Conservation (phyloP, 2,113 vertebrate species). For the Pangasianodon hypophthalmus region DNA sequence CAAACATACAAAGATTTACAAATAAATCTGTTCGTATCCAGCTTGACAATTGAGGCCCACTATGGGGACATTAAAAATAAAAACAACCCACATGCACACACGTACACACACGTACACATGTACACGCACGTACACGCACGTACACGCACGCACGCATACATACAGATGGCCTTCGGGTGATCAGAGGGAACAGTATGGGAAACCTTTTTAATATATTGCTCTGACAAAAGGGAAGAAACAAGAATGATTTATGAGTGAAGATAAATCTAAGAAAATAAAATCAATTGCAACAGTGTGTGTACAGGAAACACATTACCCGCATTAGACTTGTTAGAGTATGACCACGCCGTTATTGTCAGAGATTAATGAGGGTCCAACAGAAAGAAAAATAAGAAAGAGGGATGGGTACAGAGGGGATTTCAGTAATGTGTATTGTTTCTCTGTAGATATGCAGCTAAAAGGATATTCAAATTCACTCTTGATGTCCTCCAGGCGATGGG, state of each 20-base stretch:
- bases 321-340: slow-evolving; percentile 21
- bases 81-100: background rate
- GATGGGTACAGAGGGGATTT: background rate
- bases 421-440: background rate
- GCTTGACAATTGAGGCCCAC: background rate
- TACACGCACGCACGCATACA: background rate
- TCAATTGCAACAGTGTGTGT: slow-evolving; percentile 7
- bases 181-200: background rate
- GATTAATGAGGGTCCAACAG: slow-evolving; percentile 31
- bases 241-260: slow-evolving; percentile 37
- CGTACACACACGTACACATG: no score
- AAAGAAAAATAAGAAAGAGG: background rate
- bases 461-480: slow-evolving; percentile 95
- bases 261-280: slow-evolving; percentile 47
- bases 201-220: slow-evolving; percentile 24
- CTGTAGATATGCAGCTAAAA: slow-evolving; percentile 63
- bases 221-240: slow-evolving; percentile 25
- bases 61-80: background rate
- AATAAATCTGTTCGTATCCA: background rate
- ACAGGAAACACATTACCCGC: slow-evolving; percentile 28
- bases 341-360: slow-evolving; percentile 27
- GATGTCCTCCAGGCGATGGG: slow-evolving; percentile 92
- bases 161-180: background rate
- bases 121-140: background rate
- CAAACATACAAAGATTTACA: background rate